These are phyloP conservation scores for Zaprionus kolodkinae DNA, from an alignment of 1,140 invertebrate genomes.

Conservation along the genomic window DNA sequence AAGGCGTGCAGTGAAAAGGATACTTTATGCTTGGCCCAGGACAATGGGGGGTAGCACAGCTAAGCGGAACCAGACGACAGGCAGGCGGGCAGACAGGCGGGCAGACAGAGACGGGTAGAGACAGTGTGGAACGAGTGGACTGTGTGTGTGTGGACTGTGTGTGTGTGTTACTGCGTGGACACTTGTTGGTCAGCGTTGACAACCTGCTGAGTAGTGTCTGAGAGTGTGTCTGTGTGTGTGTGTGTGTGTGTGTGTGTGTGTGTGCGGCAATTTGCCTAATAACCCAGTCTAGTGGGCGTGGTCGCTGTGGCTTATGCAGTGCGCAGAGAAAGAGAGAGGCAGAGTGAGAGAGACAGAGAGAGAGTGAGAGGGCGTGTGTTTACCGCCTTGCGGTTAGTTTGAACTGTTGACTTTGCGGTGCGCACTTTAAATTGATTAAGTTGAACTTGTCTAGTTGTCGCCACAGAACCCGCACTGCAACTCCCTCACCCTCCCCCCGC, in stretches of 20 bases:
- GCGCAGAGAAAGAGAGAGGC: neutral
- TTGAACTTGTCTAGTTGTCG: conserved; percentile 76
- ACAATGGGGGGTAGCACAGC: conserved; percentile 53
- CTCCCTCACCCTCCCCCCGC: neutral
- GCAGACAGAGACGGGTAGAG: neutral
- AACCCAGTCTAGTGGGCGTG: conserved; percentile 39
- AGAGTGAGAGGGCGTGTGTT: conserved; percentile 22
- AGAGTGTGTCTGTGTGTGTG: conserved; percentile 24
- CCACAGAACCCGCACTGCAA: neutral
- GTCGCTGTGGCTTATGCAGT: neutral
- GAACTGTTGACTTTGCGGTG: conserved; percentile 79
- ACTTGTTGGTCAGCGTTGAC: conserved; percentile 71
- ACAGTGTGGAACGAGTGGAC: conserved; percentile 1
- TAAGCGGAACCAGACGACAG: no score
- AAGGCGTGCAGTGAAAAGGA: conserved; percentile 65
- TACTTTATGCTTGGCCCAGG: conserved; percentile 49
- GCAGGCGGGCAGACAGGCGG: neutral
- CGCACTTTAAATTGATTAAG: conserved; percentile 82
- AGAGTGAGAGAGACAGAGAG: neutral
- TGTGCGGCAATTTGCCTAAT: conserved; percentile 77
- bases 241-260: conserved; percentile 21
- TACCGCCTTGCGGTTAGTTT: conserved; percentile 72
- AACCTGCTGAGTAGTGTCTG: conserved; percentile 68
- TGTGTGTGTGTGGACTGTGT: conserved; percentile 15
- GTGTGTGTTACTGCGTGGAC: conserved; percentile 26